phyloP scores from a whole-genome alignment of 2,888 invertebrate species.

The Ctena decussata region DNA sequence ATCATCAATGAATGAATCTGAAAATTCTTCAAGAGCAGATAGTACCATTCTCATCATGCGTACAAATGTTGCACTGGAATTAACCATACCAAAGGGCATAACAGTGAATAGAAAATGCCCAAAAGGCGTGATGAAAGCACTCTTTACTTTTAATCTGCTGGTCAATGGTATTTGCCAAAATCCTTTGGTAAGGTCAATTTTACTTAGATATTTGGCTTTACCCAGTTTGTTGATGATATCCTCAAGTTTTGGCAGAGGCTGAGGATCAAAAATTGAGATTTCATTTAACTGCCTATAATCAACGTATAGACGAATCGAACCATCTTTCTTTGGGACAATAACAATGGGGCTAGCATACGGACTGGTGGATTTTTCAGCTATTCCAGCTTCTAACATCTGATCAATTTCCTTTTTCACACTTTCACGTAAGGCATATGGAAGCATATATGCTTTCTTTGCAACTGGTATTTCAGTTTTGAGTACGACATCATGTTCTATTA shows the following conservation, averaged over 20 bases:
- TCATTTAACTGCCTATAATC: slow-evolving; percentile 52
- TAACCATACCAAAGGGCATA: slow-evolving; percentile 11
- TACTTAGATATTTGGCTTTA: slow-evolving; percentile 31
- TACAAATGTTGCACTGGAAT: background rate
- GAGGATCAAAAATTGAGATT: slow-evolving; percentile 38
- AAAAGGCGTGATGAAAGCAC: background rate
- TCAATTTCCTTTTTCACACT: slow-evolving; percentile 13
- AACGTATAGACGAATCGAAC: slow-evolving; percentile 19
- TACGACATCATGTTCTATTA: slow-evolving; percentile 7
- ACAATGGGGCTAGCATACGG: slow-evolving; percentile 28
- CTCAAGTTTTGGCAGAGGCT: slow-evolving; percentile 30
- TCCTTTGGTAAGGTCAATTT: slow-evolving; percentile 41
- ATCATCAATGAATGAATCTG: slow-evolving; percentile 2
- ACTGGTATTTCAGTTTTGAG: slow-evolving; percentile 4
- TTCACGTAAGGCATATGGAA: slow-evolving; percentile 22
- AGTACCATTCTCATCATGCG: background rate
- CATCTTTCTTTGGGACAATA: slow-evolving; percentile 25
- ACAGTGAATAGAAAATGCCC: background rate
- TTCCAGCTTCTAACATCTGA: slow-evolving; percentile 17
- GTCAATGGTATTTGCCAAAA: slow-evolving; percentile 43
- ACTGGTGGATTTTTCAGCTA: slow-evolving; percentile 33
- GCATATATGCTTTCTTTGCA: slow-evolving; percentile 6
- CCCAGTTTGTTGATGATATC: slow-evolving; percentile 23
- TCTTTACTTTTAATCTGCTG: background rate
- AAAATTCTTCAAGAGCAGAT: background rate